Evolutionary conservation across 2,113 vertebrate species (phyloP).

Genomic region (Scalopus aquaticus): DNA sequence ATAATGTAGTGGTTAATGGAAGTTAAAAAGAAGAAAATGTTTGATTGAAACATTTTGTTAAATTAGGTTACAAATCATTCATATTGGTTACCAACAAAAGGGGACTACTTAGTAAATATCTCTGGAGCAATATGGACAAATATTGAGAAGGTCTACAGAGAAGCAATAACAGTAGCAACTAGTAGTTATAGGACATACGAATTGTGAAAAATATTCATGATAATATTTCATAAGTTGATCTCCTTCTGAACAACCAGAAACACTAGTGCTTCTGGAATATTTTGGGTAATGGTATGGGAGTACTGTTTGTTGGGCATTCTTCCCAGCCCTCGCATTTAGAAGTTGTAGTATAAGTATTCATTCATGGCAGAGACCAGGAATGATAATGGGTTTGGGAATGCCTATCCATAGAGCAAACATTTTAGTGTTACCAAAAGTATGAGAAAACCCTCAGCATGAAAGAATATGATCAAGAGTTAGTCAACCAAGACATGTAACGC

Average conservation of each 20-base stretch:
- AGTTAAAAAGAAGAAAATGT: not conserved
- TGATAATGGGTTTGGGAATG: no score
- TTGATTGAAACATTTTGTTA: not conserved
- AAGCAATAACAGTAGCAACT: not conserved
- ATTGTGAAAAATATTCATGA: not conserved
- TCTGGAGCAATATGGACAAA: not conserved
- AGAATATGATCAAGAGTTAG: not conserved
- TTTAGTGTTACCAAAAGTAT: not conserved
- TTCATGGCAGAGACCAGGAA: not conserved
- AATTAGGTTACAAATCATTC: not conserved
- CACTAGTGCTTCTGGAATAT: not conserved
- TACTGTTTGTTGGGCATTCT: not conserved
- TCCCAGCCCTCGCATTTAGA: not conserved
- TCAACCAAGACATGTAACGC: not conserved
- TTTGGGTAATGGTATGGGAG: no score
- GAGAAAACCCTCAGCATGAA: not conserved
- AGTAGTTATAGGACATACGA: not conserved
- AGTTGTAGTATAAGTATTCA: not conserved
- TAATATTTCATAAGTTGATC: not conserved
- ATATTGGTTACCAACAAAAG: not conserved
- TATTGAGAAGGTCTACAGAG: not conserved
- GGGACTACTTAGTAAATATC: not conserved
- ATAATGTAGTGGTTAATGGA: not conserved
- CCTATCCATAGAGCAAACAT: accelerated
- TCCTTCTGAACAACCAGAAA: not conserved